Evolutionary conservation across 2,113 vertebrate species (phyloP), one percentile per base, ranked within the genome.

Genomic region (Ceyx cyanopectus): DNA sequence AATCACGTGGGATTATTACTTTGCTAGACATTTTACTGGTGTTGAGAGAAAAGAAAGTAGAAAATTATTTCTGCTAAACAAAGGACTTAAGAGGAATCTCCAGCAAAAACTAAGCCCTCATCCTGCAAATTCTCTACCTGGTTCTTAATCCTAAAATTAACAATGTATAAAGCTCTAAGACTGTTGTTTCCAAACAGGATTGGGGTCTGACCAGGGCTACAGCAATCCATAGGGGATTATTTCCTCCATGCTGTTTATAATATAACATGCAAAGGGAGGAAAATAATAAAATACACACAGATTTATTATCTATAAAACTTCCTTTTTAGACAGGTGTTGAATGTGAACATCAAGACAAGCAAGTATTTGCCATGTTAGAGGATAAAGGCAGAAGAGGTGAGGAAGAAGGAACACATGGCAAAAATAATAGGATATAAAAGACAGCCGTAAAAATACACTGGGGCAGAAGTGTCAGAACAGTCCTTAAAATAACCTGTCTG

Each of bases 1-100:
- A 96, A 94, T 91, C 96, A 94, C 26, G 24, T 93, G 90, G 76
- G 90, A 86, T 95, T 94, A 88, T 81, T 91, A 75, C 76, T 96
- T 95, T 3, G 10, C 43, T 83, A 74, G 85, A 86, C 65, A 83
- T 94, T 93, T 90, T 94, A 78, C 80, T 90, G 61, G 14, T 88
- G n/a, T 67, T 41, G 65, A 90, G 83, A 86, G 48, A 89, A 91
- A 89, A 82, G 50, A 89, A 92, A 77, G 58, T 58, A 77, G 87
- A 87, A 94, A 90, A 40, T 0, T 5, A 93, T 95, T 95, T 96
- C 76, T 95, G 26, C 48, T 81, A 75, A 86, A 95, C 68, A 81
- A 85, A 86, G 32, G 43, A 60, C 34, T 82, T 82, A 65, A 80
- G 37, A 67, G 57, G 29, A 90, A 73, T 91, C 53, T 80, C 50